Percentiles rank a stretch among this genome's conserved stretches.
Conservation (phyloP, 2,888 invertebrate species). For the Agriopis leucophaearia region DNA sequence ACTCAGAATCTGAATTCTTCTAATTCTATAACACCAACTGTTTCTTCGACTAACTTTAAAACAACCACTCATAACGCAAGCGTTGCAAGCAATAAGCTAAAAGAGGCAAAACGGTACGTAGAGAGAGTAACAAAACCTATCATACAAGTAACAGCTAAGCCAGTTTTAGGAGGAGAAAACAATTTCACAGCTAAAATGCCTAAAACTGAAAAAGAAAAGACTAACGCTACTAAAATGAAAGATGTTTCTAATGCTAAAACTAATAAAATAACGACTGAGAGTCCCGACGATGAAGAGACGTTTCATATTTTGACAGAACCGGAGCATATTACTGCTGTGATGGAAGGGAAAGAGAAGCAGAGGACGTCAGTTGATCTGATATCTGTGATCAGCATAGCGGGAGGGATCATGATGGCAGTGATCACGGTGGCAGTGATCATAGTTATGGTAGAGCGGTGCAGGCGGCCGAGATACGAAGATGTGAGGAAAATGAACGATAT, state of each 20-base stretch:
- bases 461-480: constrained; percentile 73
- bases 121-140: constrained; percentile 49
- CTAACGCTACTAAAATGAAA: constrained; percentile 52
- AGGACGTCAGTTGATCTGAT: constrained; percentile 75
- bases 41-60: constrained; percentile 52
- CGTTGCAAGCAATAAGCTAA: constrained; percentile 33
- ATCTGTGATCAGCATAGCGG: constrained; percentile 83
- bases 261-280: constrained; percentile 68
- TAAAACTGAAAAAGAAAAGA: constrained; percentile 47
- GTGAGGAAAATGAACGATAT: constrained; percentile 79
- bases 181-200: constrained; percentile 36
- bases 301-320: constrained; percentile 86
- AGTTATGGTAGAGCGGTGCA: constrained; percentile 80
- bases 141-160: constrained; percentile 46
- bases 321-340: constrained; percentile 84
- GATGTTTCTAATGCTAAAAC: constrained; percentile 48
- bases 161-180: constrained; percentile 31
- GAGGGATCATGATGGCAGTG: constrained; percentile 82
- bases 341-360: constrained; percentile 77
- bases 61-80: constrained; percentile 53
- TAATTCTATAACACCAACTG: constrained; percentile 61
- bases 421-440: constrained; percentile 82
- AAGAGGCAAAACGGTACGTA: constrained; percentile 38
- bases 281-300: constrained; percentile 74
- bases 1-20: constrained; percentile 64